Conservation (phyloP, 2,888 invertebrate species). For the Siphlonurus alternatus region DNA sequence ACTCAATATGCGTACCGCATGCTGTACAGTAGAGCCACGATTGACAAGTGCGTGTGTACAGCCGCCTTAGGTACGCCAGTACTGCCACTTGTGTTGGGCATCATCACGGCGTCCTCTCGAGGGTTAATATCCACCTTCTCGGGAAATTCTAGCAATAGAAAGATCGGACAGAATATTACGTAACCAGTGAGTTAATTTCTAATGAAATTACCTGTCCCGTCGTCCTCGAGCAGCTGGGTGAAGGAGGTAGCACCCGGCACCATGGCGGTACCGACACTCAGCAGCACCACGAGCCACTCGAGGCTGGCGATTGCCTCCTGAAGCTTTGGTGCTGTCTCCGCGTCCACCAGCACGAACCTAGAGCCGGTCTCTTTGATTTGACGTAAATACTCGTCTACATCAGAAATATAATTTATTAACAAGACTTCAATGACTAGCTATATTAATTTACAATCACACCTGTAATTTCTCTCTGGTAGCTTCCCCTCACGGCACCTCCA, state of each 20-base stretch:
- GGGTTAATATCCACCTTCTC: conserved; percentile 11
- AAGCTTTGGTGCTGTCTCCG: not conserved
- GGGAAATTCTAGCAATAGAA: conserved; percentile 5
- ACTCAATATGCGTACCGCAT: not conserved
- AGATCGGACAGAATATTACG: no score
- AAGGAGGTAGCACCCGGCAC: conserved; percentile 1
- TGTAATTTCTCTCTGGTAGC: conserved; percentile 7
- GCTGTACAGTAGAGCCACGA: not conserved
- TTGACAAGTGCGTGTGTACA: conserved; percentile 7
- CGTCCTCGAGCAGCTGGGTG: not conserved
- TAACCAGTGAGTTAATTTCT: no score
- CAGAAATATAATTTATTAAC: not conserved
- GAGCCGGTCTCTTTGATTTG: not conserved
- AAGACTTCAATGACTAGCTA: not conserved
- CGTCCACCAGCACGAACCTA: not conserved
- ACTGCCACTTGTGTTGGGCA: conserved; percentile 31
- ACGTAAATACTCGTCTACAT: not conserved
- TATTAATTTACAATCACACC: conserved; percentile 1
- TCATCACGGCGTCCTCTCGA: conserved; percentile 20
- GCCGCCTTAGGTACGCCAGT: conserved; percentile 21
- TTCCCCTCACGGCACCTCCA: conserved; percentile 9
- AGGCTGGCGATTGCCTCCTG: not conserved
- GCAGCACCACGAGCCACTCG: not conserved
- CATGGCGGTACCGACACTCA: not conserved
- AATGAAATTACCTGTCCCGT: conserved; percentile 1